Percentiles rank a stretch among this genome's conserved stretches.
Conservation (phyloP, 2,113 vertebrate genomes). For the Colius striatus region DNA sequence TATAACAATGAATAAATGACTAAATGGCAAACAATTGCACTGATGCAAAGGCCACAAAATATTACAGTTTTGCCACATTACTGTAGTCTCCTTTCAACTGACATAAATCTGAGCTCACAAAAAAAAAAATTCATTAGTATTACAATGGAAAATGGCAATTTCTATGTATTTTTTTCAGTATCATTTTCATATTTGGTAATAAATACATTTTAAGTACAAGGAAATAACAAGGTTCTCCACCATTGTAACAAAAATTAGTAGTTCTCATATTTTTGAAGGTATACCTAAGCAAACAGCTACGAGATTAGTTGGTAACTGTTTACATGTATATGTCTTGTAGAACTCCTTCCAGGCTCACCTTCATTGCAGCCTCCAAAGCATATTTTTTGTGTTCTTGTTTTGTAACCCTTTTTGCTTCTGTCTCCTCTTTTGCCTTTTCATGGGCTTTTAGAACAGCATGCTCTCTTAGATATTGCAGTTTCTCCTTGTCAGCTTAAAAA, state of each 20-base stretch:
- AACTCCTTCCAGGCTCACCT: constrained; percentile 73
- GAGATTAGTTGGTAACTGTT: background rate
- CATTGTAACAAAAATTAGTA: background rate
- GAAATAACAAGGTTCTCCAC: background rate
- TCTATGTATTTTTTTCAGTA: background rate
- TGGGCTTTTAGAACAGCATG: constrained; percentile 82
- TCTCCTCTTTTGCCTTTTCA: constrained; percentile 77
- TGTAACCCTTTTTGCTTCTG: constrained; percentile 74
- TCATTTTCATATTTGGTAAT: background rate
- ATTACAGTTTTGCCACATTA: background rate
- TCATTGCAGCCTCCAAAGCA: constrained; percentile 86
- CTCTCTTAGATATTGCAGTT: constrained; percentile 80
- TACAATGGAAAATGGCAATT: background rate
- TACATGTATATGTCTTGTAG: background rate
- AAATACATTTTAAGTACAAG: background rate
- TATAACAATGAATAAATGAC: background rate
- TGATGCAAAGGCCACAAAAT: background rate
- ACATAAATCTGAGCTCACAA: background rate
- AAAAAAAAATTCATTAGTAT: background rate
- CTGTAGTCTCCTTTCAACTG: background rate
- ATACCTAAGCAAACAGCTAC: background rate
- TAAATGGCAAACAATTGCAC: background rate
- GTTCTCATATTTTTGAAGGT: background rate
- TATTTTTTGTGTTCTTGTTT: constrained; percentile 84
- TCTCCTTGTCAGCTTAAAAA: constrained; percentile 81